Conservation (phyloP, 2,797 vertebrate genomes). For the Echeneis naucrates region DNA sequence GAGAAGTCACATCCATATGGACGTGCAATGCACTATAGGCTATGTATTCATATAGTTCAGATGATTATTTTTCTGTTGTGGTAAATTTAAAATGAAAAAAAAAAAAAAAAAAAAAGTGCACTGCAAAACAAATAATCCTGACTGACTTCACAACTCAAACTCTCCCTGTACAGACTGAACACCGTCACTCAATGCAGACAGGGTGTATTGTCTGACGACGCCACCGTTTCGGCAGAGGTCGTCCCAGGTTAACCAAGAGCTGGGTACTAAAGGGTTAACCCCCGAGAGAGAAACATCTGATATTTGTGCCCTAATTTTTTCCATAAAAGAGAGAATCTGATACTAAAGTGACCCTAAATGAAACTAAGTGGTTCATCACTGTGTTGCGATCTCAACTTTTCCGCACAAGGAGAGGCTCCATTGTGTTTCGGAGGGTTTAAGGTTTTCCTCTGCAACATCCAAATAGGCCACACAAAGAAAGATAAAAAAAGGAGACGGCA, state of each 20-base stretch:
- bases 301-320: slow-evolving; percentile 14
- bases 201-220: no score
- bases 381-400: slow-evolving; percentile 36
- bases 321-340: slow-evolving; percentile 28
- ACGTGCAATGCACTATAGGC: background rate
- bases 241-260: background rate
- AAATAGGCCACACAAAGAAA: slow-evolving; percentile 60
- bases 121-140: background rate
- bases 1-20: background rate
- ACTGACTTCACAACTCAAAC: background rate
- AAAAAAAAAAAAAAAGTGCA: background rate
- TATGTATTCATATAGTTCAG: background rate
- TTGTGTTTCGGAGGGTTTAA: slow-evolving; percentile 48
- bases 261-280: background rate
- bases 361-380: slow-evolving; percentile 43
- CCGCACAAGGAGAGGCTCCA: slow-evolving; percentile 15
- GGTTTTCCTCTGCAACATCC: slow-evolving; percentile 42
- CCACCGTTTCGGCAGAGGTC: background rate
- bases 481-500: slow-evolving; percentile 53
- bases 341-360: slow-evolving; percentile 33
- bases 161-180: background rate
- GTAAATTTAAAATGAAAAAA: background rate
- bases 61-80: background rate
- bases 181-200: slow-evolving; percentile 11
- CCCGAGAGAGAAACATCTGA: slow-evolving; percentile 5